Percentiles rank a stretch among this genome's conserved stretches.
These are phyloP conservation scores for Lomographa bimaculata DNA, from an alignment of 2,888 invertebrate species.

Conservation along the genomic window DNA sequence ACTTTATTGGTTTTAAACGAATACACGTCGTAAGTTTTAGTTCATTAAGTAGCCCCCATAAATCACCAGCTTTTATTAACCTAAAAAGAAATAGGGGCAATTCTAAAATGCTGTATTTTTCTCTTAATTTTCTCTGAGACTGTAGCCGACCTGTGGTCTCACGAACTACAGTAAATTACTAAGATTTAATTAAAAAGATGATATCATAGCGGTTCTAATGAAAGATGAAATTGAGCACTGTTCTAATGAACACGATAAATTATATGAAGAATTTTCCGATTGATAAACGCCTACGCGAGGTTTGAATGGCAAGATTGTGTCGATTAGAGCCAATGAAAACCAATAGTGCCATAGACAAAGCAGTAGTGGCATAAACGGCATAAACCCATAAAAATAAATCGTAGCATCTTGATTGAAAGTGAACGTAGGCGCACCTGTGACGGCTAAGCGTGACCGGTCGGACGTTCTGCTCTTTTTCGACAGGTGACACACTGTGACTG, in stretches of 20 bases:
- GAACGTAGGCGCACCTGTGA: constrained; percentile 75
- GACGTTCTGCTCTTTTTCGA: constrained; percentile 56
- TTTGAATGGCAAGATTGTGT: constrained; percentile 5
- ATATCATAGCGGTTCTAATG: constrained; percentile 35
- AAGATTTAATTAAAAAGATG: constrained; percentile 51
- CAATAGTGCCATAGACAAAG: constrained; percentile 25
- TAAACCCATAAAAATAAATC: constrained; percentile 51
- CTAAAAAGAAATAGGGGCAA: constrained; percentile 34
- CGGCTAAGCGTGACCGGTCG: constrained; percentile 61
- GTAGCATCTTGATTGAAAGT: constrained; percentile 69
- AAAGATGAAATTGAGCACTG: constrained; percentile 12
- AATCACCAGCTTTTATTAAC: constrained; percentile 36
- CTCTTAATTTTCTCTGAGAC: constrained; percentile 39
- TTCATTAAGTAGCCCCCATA: constrained; percentile 22
- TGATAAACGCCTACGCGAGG: constrained; percentile 7
- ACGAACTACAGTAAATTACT: constrained; percentile 44
- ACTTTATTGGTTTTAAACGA: constrained; percentile 20
- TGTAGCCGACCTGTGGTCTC: constrained; percentile 45
- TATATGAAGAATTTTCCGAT: constrained; percentile 9
- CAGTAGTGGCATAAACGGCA: constrained; percentile 29
- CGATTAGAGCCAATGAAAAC: constrained; percentile 8
- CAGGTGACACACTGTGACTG: constrained; percentile 71
- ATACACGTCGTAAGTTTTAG: constrained; percentile 15
- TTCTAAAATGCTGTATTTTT: constrained; percentile 33
- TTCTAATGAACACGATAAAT: constrained; percentile 11